Base-by-base conservation (phyloP, 2,113 vertebrate species). In the Centrocercus urophasianus region DNA sequence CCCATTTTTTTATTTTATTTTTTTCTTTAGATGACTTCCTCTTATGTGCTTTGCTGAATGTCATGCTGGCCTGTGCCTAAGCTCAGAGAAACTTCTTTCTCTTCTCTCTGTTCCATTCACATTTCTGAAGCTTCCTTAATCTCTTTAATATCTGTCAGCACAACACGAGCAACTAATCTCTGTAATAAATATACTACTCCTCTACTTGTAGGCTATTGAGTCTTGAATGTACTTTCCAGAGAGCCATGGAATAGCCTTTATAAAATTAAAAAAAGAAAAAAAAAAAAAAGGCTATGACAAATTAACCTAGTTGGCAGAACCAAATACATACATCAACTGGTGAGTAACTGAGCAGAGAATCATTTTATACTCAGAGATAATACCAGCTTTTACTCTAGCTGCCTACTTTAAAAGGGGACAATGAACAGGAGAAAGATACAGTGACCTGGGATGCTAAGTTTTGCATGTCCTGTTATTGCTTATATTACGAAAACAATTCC, bases 51-150 rank as follows among this genome's bases (percentile, higher is more conserved):
- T 18, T 78, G 66, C 61, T 88, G 36, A 66, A 85, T 88, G 6
- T 69, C 34, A 19, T 52, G 5, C 17, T 74, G 42, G 7, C 24
- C 30, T 63, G 12, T 61, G 17, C 19, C 17, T 47, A 45, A 92
- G 4, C 22, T 42, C 13, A 54, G 40, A 74, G 48, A 56, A 56
- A 0, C 0, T 0, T 0, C 4, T 1, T 69, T 36, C 3, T 56
- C 16, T 71, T 64, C 40, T 59, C 45, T 72, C 57, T 78, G 7
- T 56, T 90, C 38, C 13, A 42, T 34, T 60, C 4, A 28, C 8
- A 8, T 17, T 20, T 67, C 54, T 69, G 86, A 69, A 80, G 21
- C 5, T 80, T 15, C 16, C 18, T 80, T 69, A 56, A 57, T 69
- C 59, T 80, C 59, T 34, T 73, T 40, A 52, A 25, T 24, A 67